Evolutionary conservation across 1,140 invertebrate species (phyloP), one percentile per base, ranked within the genome.

Genomic region (Rhizoglyphus robini): DNA sequence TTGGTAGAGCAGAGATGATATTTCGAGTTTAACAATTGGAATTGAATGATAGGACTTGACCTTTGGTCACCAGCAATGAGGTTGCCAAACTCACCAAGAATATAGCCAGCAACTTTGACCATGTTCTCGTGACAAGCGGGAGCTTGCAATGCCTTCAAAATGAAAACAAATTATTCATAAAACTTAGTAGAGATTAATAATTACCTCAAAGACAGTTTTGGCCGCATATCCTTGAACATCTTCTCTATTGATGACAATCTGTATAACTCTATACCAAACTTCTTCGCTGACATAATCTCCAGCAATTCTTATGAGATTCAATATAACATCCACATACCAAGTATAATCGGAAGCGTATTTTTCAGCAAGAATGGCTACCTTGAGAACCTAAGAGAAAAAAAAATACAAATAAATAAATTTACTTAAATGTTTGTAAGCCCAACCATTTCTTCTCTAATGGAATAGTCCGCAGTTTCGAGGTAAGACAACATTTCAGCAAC

Each of bases 101-200:
- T 98, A 72, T 99, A 99, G 30, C 95, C 96, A 61, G 96, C 96
- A 49, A 99, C 96, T 84, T 99, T 99, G 0, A 99, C 96, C 96
- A 99, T 99, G 76, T 99, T 99, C 80, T 99, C 96, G 78, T 99
- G 96, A 75, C 96, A 99, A 57, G 96, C 94, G 30, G 93, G 92
- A 48, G 94, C 93, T 82, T 97, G 93, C 54, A 99, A 77, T 68
- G 95, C 90, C 84, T n/a, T n/a, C n/a, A n/a, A n/a, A n/a, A n/a
- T 87, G 73, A 62, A 72, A 69, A 68, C 38, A 23, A 61, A 49
- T 18, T 11, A 31, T 38, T 18, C 38, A 36, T 29, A 13, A 30
- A 32, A 30, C 20, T 32, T 36, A 1, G 18, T n/a, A 3, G n/a
- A 60, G 75, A n/a, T n/a, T n/a, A n/a, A n/a, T n/a, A n/a, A n/a